Conservation (phyloP, 2,888 invertebrate species). For the Eupithecia dodoneata region DNA sequence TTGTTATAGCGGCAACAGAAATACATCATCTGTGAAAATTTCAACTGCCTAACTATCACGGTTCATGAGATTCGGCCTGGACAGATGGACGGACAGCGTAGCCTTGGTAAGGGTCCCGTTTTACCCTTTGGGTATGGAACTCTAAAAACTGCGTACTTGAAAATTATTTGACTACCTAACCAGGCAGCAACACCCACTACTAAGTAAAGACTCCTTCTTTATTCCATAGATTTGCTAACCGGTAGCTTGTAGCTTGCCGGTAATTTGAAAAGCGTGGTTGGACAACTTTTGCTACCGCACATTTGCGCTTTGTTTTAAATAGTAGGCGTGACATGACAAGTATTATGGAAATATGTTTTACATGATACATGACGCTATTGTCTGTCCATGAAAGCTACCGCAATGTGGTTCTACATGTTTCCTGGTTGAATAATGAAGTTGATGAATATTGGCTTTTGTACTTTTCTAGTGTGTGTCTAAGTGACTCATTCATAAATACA, state of each 20-base stretch:
- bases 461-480: neutral
- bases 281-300: slow-evolving; percentile 15
- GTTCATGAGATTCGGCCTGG: too few species aligned
- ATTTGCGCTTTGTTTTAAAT: slow-evolving; percentile 38
- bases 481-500: neutral
- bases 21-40: too few species aligned
- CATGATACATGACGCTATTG: slow-evolving; percentile 46
- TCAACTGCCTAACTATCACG: too few species aligned
- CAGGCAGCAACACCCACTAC: neutral
- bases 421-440: slow-evolving; percentile 52
- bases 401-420: slow-evolving; percentile 46
- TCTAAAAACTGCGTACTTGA: too few species aligned
- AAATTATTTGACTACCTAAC: neutral
- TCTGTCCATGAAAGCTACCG: slow-evolving; percentile 51
- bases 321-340: slow-evolving; percentile 43
- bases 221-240: neutral
- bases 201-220: neutral
- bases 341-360: slow-evolving; percentile 43
- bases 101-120: too few species aligned
- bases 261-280: slow-evolving; percentile 6
- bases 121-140: too few species aligned
- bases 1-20: too few species aligned
- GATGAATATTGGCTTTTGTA: slow-evolving; percentile 6
- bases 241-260: neutral
- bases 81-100: too few species aligned